Conservation (phyloP, 2,888 invertebrate species). For the Megastigmus dorsalis region DNA sequence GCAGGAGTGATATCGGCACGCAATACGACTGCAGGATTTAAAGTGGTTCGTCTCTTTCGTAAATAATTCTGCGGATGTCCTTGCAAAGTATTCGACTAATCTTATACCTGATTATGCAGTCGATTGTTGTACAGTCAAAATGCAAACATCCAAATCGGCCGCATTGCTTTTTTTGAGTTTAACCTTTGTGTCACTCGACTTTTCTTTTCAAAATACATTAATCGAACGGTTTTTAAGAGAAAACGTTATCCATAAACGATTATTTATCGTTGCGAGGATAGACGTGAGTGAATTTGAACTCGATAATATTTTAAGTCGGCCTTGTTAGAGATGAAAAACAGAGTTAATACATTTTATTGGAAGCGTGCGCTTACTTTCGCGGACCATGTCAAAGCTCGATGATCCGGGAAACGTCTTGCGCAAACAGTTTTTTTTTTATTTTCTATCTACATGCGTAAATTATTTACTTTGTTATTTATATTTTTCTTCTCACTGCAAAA, state of each 20-base stretch:
- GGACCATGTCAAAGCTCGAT: background rate
- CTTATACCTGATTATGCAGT: constrained; percentile 20
- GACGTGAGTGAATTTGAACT: constrained; percentile 45
- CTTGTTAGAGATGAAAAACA: constrained; percentile 32
- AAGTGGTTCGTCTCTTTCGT: constrained; percentile 20
- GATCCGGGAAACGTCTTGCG: background rate
- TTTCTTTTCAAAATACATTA: constrained; percentile 6
- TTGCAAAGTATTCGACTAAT: constrained; percentile 19
- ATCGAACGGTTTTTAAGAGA: constrained; percentile 11
- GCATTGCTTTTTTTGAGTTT: constrained; percentile 32
- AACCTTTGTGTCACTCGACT: constrained; percentile 20
- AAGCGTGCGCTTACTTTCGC: constrained; percentile 27
- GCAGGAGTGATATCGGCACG: constrained; percentile 31
- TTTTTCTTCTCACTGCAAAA: constrained; percentile 45
- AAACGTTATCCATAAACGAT: constrained; percentile 19
- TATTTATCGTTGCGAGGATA: constrained; percentile 24
- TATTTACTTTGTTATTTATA: constrained; percentile 52
- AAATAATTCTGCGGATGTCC: constrained; percentile 22
- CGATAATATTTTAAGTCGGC: constrained; percentile 41
- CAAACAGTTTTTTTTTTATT: constrained; percentile 37
- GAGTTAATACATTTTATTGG: constrained; percentile 35
- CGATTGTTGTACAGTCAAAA: constrained; percentile 43
- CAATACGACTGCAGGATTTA: constrained; percentile 39
- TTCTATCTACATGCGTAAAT: constrained; percentile 40
- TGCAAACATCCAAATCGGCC: constrained; percentile 17